Conservation (phyloP, 2,888 invertebrate species). For the Shargacucullia verbasci region DNA sequence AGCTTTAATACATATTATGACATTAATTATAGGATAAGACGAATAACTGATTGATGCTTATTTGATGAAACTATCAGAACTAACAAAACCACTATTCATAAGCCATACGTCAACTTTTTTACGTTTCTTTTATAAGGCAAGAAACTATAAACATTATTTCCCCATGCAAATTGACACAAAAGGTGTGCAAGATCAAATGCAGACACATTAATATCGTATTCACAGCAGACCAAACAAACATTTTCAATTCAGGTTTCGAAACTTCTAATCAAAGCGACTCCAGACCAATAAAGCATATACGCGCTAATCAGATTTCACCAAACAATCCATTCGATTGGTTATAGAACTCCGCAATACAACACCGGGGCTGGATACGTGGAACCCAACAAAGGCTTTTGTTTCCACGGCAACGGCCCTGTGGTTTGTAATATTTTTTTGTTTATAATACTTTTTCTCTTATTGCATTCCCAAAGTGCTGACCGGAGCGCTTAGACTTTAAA, state of each 20-base stretch:
- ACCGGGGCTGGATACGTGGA: constrained; percentile 81
- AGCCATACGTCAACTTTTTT: constrained; percentile 13
- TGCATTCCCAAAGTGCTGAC: constrained; percentile 85
- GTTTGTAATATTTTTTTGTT: constrained; percentile 65
- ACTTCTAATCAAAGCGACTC: constrained; percentile 54
- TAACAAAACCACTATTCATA: constrained; percentile 5
- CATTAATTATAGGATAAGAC: too few relatives aligned
- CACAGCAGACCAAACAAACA: constrained; percentile 44
- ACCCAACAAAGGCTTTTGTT: constrained; percentile 88
- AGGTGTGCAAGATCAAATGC: constrained; percentile 35
- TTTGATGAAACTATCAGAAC: constrained; percentile 2
- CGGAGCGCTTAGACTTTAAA: constrained; percentile 72
- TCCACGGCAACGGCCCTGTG: constrained; percentile 62
- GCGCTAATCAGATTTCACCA: constrained; percentile 78
- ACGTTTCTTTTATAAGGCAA: background rate
- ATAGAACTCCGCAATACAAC: constrained; percentile 84
- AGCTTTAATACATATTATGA: too few relatives aligned
- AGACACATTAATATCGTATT: constrained; percentile 38
- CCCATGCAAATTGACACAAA: background rate
- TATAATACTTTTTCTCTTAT: constrained; percentile 76
- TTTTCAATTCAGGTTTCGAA: constrained; percentile 51
- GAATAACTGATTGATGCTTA: background rate
- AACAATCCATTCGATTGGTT: constrained; percentile 79
- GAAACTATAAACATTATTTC: too few relatives aligned
- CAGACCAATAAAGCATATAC: constrained; percentile 60